Base-by-base conservation (phyloP, 2,888 invertebrate species). In the Chrysina gloriosa region DNA sequence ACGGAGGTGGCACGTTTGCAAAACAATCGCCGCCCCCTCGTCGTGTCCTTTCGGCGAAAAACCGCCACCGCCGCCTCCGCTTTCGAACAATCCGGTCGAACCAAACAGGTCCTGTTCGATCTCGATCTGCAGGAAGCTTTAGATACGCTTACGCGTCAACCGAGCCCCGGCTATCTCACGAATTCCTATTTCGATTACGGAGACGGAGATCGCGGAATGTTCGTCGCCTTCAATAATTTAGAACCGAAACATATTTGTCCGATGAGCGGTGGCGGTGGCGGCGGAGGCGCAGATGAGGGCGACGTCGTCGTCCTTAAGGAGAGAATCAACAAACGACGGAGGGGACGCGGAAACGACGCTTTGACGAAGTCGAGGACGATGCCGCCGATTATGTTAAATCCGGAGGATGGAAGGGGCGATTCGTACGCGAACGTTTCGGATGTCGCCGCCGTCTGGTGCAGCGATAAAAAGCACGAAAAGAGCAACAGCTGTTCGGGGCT, bases 31-130 rank as follows among this genome's bases (percentile, higher is more conserved):
- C 73, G 84, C 68, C 84, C 84, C 14, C 72, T 84, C 69, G 83
- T 84, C 45, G 83, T 84, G 56, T 83, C 83, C 42, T 84, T 83
- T 73, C 77, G 81, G 65, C 75, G 80, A 65, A 79, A 78, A 68
- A 77, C 72, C 63, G 69, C 42, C 58, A 69, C 48, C 21, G n/a
- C n/a, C n/a, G n/a, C n/a, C n/a, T n/a, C n/a, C n/a, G n/a, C n/a
- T n/a, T n/a, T n/a, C n/a, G n/a, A n/a, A n/a, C 39, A 47, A 19
- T 45, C 69, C 6, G 71, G 72, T 52, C 64, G 70, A 14, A 69
- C 71, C 19, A 74, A 74, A 65, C 74, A 75, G 54, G 74, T 75
- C 9, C 67, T 72, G 6, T 64, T 76, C 25, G 75, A 76, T 39
- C 71, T 70, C 5, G 73, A 78, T 31, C 69, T 79, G 27, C 78